Base-by-base conservation (phyloP, 2,113 vertebrate species). In the Oncorhynchus clarkii region DNA sequence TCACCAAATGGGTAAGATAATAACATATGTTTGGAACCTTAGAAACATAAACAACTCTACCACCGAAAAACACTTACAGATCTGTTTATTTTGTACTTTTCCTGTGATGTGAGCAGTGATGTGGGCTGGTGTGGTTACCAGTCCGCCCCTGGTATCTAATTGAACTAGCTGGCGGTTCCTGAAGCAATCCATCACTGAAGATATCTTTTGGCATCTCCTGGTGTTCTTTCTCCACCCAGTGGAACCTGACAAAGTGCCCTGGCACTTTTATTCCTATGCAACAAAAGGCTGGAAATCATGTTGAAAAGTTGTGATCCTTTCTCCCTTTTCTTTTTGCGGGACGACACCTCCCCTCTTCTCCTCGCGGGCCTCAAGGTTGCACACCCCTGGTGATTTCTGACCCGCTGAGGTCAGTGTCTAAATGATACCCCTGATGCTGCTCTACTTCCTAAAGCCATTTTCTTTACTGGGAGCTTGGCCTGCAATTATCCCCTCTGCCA, bases 401-500 rank as follows among this genome's bases (percentile, higher is more conserved):
- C 39, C 8, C 8, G 49, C 74, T 68, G 75, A 82, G 66, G 75
- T 80, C 73, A 27, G n/a, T n/a, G 18, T 64, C 60, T 81, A 81
- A 79, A 81, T 67, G 77, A 73, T 34, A 14, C 18, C 54, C 39
- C 54, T 57, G 54, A 57, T 57, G 18, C 18, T 64, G 18, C 67
- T 45, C 31, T 16, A 27, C 22, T 16, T 27, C n/a, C 26, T 49
- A 57, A 57, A 57, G 13, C 54, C 18, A 14, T 57, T 20, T 57
- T 57, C 54, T 57, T 57, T 57, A 57, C 14, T 18, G 34, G 54
- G 80, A 80, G 78, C 70, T 78, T 80, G 78, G 60, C 82, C 78
- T 72, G 80, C 78, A 82, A 80, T 81, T 79, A 79, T 84, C 73
- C 79, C 57, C 45, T 16, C 75, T 80, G 85, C 78, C 85, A 84